These are phyloP conservation scores for Andinoacara biseriatus DNA, from an alignment of 2,113 vertebrate species.

Conservation along the genomic window DNA sequence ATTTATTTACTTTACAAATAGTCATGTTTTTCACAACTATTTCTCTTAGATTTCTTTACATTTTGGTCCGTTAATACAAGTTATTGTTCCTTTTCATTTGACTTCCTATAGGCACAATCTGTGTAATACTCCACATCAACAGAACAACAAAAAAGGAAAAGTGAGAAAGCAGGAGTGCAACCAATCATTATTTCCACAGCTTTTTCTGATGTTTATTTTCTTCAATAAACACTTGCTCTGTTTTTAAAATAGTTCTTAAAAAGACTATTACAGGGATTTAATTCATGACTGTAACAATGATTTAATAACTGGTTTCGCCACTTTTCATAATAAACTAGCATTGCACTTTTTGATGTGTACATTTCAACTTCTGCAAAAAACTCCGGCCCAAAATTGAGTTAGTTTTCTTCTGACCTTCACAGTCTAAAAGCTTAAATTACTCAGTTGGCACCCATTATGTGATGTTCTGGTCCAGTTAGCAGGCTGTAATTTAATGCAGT, in stretches of 20 bases:
- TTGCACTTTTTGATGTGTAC: background rate
- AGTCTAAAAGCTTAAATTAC: constrained; percentile 38
- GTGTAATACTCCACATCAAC: background rate
- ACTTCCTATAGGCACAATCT: background rate
- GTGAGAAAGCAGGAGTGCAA: background rate
- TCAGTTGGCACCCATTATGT: constrained; percentile 39
- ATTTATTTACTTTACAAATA: background rate
- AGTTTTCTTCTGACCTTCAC: constrained; percentile 13
- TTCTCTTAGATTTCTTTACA: background rate
- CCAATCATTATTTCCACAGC: too few relatives aligned
- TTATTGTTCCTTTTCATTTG: background rate
- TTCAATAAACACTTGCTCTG: background rate
- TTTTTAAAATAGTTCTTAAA: background rate
- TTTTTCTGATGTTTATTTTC: background rate
- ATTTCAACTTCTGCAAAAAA: background rate
- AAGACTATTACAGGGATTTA: background rate
- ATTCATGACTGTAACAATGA: background rate
- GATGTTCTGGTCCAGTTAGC: constrained; percentile 39
- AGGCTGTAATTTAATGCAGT: constrained; percentile 59
- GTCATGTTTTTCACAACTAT: background rate
- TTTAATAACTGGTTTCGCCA: background rate
- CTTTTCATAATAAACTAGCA: background rate
- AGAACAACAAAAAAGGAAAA: background rate
- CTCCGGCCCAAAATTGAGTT: background rate
- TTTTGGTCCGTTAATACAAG: too few relatives aligned